Conservation (phyloP, 2,888 invertebrate species). For the Drosophila leonis region DNA sequence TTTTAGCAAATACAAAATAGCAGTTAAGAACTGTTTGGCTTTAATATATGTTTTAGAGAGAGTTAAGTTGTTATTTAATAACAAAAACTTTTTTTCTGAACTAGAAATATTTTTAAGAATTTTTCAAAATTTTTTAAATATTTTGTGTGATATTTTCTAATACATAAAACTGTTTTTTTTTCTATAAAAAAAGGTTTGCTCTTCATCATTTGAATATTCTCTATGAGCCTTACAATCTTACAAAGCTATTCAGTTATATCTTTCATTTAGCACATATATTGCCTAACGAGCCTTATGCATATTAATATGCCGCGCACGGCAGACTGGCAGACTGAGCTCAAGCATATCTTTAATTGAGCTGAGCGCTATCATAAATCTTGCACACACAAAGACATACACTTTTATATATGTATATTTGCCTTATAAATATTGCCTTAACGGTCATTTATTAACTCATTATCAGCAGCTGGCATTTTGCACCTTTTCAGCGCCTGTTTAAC, state of each 20-base stretch:
- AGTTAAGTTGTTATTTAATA: not conserved
- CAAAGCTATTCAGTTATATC: not conserved
- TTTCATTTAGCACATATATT: not conserved
- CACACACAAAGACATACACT: not conserved
- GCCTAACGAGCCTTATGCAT: not conserved
- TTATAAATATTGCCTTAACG: slow-evolving; percentile 65
- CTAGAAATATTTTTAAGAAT: not conserved
- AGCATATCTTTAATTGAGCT: slow-evolving; percentile 19
- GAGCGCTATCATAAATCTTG: slow-evolving; percentile 39
- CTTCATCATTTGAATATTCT: not conserved
- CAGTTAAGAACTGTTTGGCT: too few species aligned
- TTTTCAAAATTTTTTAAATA: too few species aligned
- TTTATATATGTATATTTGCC: not conserved
- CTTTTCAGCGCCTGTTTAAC: slow-evolving; percentile 65
- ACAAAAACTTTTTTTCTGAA: too few species aligned
- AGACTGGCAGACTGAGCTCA: not conserved
- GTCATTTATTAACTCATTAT: slow-evolving; percentile 79
- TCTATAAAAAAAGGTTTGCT: too few species aligned
- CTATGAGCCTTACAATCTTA: not conserved
- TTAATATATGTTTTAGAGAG: not conserved
- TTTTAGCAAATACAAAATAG: too few species aligned
- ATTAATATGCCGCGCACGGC: not conserved
- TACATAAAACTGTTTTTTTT: too few species aligned
- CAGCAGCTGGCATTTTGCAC: slow-evolving; percentile 70
- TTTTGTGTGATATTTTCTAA: too few species aligned